Evolutionary conservation across 2,797 vertebrate genomes (phyloP).

Genomic region (Serranus cabrilla): DNA sequence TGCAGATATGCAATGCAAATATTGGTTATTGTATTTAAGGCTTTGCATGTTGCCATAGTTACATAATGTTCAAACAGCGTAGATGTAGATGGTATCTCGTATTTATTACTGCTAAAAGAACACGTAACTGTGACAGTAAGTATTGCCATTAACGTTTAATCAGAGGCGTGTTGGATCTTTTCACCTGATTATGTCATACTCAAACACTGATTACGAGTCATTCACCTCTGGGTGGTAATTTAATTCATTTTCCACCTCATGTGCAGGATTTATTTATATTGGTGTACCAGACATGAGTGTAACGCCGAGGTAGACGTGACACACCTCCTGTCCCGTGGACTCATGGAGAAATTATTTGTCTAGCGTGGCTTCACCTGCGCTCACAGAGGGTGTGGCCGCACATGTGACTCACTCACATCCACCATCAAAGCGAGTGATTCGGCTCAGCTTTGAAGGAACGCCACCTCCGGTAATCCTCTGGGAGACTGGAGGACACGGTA

Average conservation of each 20-base stretch:
- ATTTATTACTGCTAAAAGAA: background rate
- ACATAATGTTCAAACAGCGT: constrained; percentile 7
- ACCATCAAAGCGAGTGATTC: constrained; percentile 55
- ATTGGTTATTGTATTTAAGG: constrained; percentile 19
- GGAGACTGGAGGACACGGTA: constrained; percentile 42
- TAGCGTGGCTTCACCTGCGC: constrained; percentile 62
- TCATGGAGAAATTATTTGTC: constrained; percentile 27
- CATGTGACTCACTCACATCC: constrained; percentile 73
- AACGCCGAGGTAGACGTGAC: constrained; percentile 40
- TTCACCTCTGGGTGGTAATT: constrained; percentile 28
- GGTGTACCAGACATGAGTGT: constrained; percentile 33
- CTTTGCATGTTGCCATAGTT: constrained; percentile 39
- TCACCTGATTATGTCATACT: constrained; percentile 7
- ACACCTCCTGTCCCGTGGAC: constrained; percentile 36
- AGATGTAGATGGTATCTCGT: background rate
- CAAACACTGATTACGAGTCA: constrained; percentile 29
- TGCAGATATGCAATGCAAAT: constrained; percentile 46
- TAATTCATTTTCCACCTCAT: constrained; percentile 34
- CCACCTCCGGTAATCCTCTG: constrained; percentile 66
- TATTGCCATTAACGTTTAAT: background rate
- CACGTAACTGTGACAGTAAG: background rate
- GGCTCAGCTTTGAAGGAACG: constrained; percentile 52
- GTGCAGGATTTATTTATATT: constrained; percentile 6
- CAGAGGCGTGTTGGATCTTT: background rate
- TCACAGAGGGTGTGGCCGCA: constrained; percentile 72